Evolutionary conservation across 1,140 invertebrate species (phyloP), one percentile per base, ranked within the genome.

Genomic region (Microvelia longipes): DNA sequence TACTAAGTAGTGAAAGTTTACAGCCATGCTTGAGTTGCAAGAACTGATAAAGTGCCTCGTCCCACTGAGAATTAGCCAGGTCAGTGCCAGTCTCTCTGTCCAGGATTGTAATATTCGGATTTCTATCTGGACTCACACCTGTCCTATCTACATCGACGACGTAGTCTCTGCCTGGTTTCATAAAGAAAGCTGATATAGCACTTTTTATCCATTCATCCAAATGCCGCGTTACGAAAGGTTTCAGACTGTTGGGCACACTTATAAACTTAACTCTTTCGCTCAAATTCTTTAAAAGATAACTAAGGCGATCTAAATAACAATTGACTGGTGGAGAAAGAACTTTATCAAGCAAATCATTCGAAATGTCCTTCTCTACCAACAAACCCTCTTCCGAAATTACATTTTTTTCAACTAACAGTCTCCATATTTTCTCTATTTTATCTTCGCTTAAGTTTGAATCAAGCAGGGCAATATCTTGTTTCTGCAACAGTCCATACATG

Each of bases 31-130:
- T 80, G 1, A 81, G 70, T 70, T 81, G 79, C 1, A 81, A 71
- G 70, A 81, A 81, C 68, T 81, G 80, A 68, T 81, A 79, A 0
- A 81, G 68, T 1, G 73, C 80, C 29, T 78, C 76, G 30, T 75
- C 76, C 79, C 79, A 81, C 68, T 80, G 77, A 14, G 76, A 77
- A 68, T 75, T 78, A 0, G 71, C 60, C 68, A 77, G 71, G 66
- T 78, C 79, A 24, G 77, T 76, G n/a, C 80, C 80, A 19, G 80
- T 81, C 66, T 79, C 77, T n/a, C 71, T 72, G 69, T 80, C 78
- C 1, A 81, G 67, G 25, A 80, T 77, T 13, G 70, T 76, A 1
- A 76, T 73, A 60, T 79, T 75, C 5, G 75, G 71, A 68, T 76
- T 71, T 0, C 29, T 24, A 61, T 77, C 75, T 24, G 67, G 66